phyloP scores from a whole-genome alignment of 2,888 invertebrate genomes.

The Coenonympha arcania region DNA sequence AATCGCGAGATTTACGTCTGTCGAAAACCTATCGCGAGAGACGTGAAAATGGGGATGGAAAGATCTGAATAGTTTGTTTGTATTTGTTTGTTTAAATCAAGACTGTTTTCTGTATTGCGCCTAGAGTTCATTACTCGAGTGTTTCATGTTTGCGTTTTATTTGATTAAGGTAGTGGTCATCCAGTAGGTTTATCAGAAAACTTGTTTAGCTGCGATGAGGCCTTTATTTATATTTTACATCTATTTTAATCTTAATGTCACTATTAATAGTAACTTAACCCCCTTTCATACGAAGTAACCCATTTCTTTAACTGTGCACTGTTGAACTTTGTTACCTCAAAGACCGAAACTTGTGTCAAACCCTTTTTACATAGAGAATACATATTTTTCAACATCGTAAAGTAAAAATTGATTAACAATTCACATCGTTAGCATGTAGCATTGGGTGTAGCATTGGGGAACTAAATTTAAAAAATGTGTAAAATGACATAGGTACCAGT shows the following conservation, averaged over 20 bases:
- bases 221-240: constrained; percentile 34
- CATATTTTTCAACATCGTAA: too few relatives aligned
- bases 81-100: constrained; percentile 21
- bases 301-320: too few relatives aligned
- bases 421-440: too few relatives aligned
- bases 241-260: constrained; percentile 14
- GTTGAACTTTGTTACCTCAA: too few relatives aligned
- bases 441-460: too few relatives aligned
- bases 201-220: constrained; percentile 64
- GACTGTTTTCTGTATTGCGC: constrained; percentile 25
- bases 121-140: constrained; percentile 22
- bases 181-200: constrained; percentile 67
- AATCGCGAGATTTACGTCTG: too few relatives aligned
- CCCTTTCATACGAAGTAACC: constrained; percentile 14
- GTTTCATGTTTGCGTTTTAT: constrained; percentile 23
- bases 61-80: constrained; percentile 12
- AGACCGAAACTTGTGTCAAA: too few relatives aligned
- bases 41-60: constrained; percentile 3
- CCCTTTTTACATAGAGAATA: too few relatives aligned
- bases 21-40: too few relatives aligned
- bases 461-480: too few relatives aligned
- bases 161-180: constrained; percentile 37
- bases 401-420: too few relatives aligned
- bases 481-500: too few relatives aligned
- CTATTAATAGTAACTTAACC: constrained; percentile 20